Base-by-base conservation (phyloP, 37 sponge, comb jelly and placozoan genomes). In the Halisarca cf. caerulea region DNA sequence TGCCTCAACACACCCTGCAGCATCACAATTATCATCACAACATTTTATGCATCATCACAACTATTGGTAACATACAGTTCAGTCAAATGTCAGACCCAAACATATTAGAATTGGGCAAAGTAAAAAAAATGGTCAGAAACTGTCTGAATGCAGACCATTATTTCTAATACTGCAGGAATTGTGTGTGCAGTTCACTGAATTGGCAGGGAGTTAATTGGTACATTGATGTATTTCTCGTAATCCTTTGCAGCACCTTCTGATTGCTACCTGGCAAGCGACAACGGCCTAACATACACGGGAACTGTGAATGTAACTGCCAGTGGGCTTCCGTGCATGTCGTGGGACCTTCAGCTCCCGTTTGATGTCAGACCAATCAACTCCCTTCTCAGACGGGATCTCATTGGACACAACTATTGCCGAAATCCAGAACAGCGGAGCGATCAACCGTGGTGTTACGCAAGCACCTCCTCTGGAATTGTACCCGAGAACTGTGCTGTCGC, bases 401-500 rank as follows among this genome's bases (percentile, higher is more conserved):
- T 74, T 18, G 77, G 77, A 32, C 77, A 74, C 44, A 88, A 90
- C 45, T 81, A 78, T 5, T 93, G 94, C 72, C 94, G 94, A 14
- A 93, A 93, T 78, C 94, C 94, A 9, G 88, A 88, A 28, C 85
- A 83, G 39, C 66, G 87, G 18, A 87, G 90, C 8, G 69, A 66
- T 5, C 44, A 60, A 36, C 92, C 92, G 1, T 92, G 92, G 92
- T 92, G 92, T 39, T 92, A 89, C 44, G 80, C 83, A 14, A 86
- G 69, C 3, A 1, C 25, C 1, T 42, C 38, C 0, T 68, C 82
- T 54, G 37, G 79, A 14, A 0, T 23, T 0, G 40, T 38, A 33
- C 79, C 85, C 80, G 92, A 88, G 57, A 81, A 89, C 58, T 92
- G 92, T 55, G 59, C 80, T 60, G 40, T 92, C 1, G 79, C 86